Base-by-base conservation (phyloP, 2,888 invertebrate species). In the Harpalus rubripes region DNA sequence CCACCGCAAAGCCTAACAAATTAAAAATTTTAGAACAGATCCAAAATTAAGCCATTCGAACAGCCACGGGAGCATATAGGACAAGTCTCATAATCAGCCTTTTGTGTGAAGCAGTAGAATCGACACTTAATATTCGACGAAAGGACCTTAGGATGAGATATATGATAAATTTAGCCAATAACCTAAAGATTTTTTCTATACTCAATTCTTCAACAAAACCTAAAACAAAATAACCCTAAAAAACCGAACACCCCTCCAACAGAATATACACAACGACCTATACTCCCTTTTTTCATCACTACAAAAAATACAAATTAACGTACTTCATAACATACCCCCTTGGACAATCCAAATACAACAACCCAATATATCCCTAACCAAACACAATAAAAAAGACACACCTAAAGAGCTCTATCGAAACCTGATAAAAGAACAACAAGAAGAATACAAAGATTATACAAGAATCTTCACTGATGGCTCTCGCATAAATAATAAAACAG, bases 41-140 rank as follows among this genome's bases (percentile, higher is more conserved):
- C 6, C 61, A 61, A 61, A 61, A 61, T 18, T 15, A 61, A 61
- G 61, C 15, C 8, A 61, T 61, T 6, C 15, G 61, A 61, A 61
- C 18, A 61, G 61, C 61, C 18, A 61, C 61, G 18, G 61, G 61
- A 61, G 61, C 61, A 16, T 61, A 61, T 18, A 12, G 61, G 8
- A 61, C 61, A 16, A 61, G 61, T 16, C 61, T 18, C 15, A 61
- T 61, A 15, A 18, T 16, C 61, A 61, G 61, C 8, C 61, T 61
- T 4, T 12, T 58, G 12, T 58, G 58, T 12, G 58, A 58, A 58
- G 58, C 58, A 58, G 58, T 6, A 7, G 58, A 58, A 58, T 7
- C 58, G 12, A 10, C 58, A 58, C 58, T 58, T 4, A 5, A 58
- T 58, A 4, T 7, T 4, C 6, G 58, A 58, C 6, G 58, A 15